Conservation (phyloP, 2,113 vertebrate genomes). For the Columba janthina region DNA sequence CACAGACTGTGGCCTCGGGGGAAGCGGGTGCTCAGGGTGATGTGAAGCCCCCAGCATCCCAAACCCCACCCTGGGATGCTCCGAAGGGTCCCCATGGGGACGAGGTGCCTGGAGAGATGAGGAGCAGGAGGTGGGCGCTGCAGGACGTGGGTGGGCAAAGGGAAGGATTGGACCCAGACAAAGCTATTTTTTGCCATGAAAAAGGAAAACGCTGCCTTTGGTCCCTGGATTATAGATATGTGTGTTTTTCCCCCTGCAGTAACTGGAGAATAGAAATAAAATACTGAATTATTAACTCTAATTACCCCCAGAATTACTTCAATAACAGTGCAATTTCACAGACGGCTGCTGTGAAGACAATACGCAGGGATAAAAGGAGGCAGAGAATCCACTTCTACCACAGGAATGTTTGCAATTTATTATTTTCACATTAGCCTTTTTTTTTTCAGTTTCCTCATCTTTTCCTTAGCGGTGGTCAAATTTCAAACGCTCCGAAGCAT, state of each 20-base stretch:
- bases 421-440: slow-evolving; percentile 65
- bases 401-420: slow-evolving; percentile 75
- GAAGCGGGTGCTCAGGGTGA: accelerated
- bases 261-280: slow-evolving; percentile 76
- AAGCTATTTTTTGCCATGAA: slow-evolving; percentile 38
- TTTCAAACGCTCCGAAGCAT: not conserved
- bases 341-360: slow-evolving; percentile 75
- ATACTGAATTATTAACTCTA: slow-evolving; percentile 77
- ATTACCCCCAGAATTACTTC: slow-evolving; percentile 78
- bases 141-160: not conserved
- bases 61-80: accelerated
- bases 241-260: slow-evolving; percentile 59
- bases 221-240: slow-evolving; percentile 44
- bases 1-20: accelerated
- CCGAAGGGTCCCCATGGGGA: not conserved
- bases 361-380: slow-evolving; percentile 69
- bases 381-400: slow-evolving; percentile 71
- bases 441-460: not conserved
- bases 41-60: not conserved
- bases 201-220: slow-evolving; percentile 1
- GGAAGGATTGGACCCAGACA: not conserved
- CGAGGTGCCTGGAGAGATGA: accelerated
- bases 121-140: not conserved
- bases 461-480: not conserved
- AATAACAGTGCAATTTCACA: slow-evolving; percentile 76